Base-by-base conservation (phyloP, 2,888 invertebrate genomes). In the Diarsia brunnea region DNA sequence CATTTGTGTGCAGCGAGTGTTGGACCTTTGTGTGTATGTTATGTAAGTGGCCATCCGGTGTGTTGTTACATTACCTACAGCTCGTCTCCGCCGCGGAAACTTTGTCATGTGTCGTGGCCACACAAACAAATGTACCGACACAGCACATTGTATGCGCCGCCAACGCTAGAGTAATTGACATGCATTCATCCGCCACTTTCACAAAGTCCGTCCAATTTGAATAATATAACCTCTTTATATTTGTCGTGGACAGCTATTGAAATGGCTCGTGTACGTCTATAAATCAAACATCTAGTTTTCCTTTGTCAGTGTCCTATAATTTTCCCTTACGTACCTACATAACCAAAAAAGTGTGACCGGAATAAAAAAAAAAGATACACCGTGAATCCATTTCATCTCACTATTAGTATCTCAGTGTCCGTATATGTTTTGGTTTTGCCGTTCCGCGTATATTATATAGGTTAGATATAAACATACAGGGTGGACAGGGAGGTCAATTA, bases 11-110 rank as follows among this genome's bases (percentile, higher is more conserved):
- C 81, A 93, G 92, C 90, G 89, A 92, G 93, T 91, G 93, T 92
- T 93, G 92, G 93, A 91, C 94, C 93, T 93, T 95, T 94, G 94
- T 95, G 92, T 93, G 92, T 90, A 90, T 89, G 93, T 93, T 95
- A 94, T 95, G 93, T 95, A 78, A 85, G 82, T 88, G 90, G 90
- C 90, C 89, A 88, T 84, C 86, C 84, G 89, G 86, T 86, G 84
- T 89, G 90, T 89, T 86, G 82, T 86, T 85, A 90, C 90, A 90
- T 89, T 93, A 91, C 90, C 88, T 90, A 90, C 88, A 79, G 84
- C 84, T 84, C 79, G 78, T 82, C 87, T 79, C 81, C 71, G 73
- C 64, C 61, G 71, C 82, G 79, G 78, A 72, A 80, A 86, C 79
- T 83, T 85, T 85, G 84, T 86, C 81, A 77, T 83, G 81, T 81